phyloP scores from a whole-genome alignment of 2,888 invertebrate genomes.

The Dorcus parallelipipedus region DNA sequence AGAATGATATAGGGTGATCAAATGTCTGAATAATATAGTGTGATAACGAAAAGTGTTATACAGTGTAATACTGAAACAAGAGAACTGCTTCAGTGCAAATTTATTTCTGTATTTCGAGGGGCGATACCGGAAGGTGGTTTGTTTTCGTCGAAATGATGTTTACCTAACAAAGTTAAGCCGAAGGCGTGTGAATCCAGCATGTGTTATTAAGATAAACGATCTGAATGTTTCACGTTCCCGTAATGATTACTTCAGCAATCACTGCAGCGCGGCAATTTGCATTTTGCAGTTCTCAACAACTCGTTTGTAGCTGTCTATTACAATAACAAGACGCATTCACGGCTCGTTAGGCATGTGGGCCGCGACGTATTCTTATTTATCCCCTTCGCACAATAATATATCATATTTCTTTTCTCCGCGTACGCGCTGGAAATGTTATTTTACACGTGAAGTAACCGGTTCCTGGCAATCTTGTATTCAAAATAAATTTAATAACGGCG shows the following conservation, averaged over 20 bases:
- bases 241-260: slow-evolving; percentile 11
- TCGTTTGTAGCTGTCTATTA: slow-evolving; percentile 30
- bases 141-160: no score
- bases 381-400: neutral
- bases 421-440: neutral
- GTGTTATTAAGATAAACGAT: slow-evolving; percentile 19
- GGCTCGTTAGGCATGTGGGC: slow-evolving; percentile 9
- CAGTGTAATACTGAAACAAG: no score
- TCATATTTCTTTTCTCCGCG: neutral
- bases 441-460: no score
- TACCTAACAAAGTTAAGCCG: no score
- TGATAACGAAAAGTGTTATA: no score
- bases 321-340: slow-evolving; percentile 24
- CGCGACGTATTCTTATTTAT: neutral
- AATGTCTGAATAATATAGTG: no score
- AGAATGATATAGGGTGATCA: no score
- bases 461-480: no score
- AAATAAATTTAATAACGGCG: no score
- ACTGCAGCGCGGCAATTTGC: slow-evolving; percentile 12
- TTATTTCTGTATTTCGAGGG: no score
- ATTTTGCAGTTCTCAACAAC: slow-evolving; percentile 11
- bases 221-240: slow-evolving; percentile 9
- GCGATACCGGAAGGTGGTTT: no score
- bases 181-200: slow-evolving; percentile 11
- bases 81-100: no score